Evolutionary conservation across 2,113 vertebrate genomes (phyloP), one percentile per base, ranked within the genome.

Genomic region (Rana temporaria): DNA sequence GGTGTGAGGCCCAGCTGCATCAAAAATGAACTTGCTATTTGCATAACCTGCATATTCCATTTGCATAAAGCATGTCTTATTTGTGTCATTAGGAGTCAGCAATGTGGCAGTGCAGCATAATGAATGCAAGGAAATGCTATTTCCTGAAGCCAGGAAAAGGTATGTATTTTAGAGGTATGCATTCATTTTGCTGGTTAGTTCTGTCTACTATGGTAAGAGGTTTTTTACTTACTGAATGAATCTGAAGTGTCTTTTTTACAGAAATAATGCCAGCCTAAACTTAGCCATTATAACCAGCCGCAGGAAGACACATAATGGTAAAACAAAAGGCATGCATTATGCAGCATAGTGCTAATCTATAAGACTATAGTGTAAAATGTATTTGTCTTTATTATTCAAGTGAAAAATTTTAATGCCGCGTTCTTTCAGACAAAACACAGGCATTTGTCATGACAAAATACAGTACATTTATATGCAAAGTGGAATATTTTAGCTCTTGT

Each of bases 391-490:
- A 76, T 79, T 60, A 85, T 81, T 84, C 3, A 19, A 15, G 1
- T 48, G 11, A 9, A 48, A 32, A 18, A 82, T 87, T 30, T 85
- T 86, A 85, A 83, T 81, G 42, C 24, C 65, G n/a, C 52, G 32
- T 57, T 68, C 65, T 56, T 0, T 66, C 4, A 15, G 9, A 79
- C 75, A 78, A 38, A 17, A 84, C 76, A 38, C 1, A 60, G 70
- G 26, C 30, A 52, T 84, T 90, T 87, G 16, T 72, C 60, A 74
- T 0, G 4, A 17, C 42, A 62, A 87, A 89, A 79, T n/a, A 32
- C 56, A 79, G 83, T 26, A 57, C 56, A 75, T 85, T 87, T 75
- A 78, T 83, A 83, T 83, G 81, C 81, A 83, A 76, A 83, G 81
- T 67, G n/a, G 81, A 68, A 76, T 68, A 60, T 76, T 76, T 83